Conservation (phyloP, 2,888 invertebrate species). For the Caenorhabditis sp. region DNA sequence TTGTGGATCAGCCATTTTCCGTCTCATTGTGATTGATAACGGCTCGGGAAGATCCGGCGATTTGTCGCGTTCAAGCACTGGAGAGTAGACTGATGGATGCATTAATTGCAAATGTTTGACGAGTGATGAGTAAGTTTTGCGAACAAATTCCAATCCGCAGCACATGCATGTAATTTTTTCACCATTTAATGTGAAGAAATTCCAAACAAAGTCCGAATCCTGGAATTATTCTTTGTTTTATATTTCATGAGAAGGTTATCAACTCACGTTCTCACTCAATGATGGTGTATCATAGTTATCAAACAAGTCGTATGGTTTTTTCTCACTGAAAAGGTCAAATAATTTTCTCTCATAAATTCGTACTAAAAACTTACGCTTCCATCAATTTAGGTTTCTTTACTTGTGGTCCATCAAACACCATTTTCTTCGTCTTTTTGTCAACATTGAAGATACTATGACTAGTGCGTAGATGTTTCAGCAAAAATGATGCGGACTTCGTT, state of each 20-base stretch:
- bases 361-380: not conserved
- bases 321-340: not conserved
- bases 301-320: not conserved
- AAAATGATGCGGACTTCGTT: not conserved
- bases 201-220: slow-evolving; percentile 1
- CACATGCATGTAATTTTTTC: not conserved
- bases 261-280: not conserved
- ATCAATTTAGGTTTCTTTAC: not conserved
- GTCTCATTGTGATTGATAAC: not conserved
- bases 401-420: not conserved
- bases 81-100: not conserved
- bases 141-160: not conserved
- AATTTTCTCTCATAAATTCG: not conserved
- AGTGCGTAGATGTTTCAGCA: not conserved
- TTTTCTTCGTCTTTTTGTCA: not conserved
- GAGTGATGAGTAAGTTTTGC: not conserved
- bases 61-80: not conserved
- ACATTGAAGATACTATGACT: not conserved
- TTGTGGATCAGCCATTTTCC: not conserved
- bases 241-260: not conserved
- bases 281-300: not conserved
- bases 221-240: not conserved
- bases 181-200: not conserved
- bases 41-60: not conserved
- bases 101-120: slow-evolving; percentile 5